Conservation (phyloP, 2,888 invertebrate species). For the Apocheima hispidaria region DNA sequence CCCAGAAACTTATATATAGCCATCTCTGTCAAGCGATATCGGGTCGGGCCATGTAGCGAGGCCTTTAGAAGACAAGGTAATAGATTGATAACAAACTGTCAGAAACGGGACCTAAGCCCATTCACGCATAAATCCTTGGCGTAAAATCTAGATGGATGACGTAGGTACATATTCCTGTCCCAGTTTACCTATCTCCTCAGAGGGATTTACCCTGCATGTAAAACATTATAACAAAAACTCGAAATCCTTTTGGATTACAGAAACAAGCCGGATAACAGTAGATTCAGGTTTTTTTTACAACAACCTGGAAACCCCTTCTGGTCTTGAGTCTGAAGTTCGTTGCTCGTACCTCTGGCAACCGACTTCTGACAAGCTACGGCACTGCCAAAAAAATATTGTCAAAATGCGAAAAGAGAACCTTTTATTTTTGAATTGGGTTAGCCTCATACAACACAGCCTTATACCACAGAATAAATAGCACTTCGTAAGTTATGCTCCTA, state of each 20-base stretch:
- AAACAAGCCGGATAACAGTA: no score
- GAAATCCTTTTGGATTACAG: no score
- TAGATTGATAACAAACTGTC: slow-evolving; percentile 8
- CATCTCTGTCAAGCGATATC: no score
- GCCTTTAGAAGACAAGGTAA: not conserved
- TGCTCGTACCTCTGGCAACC: no score
- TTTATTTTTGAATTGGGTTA: not conserved
- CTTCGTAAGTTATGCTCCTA: slow-evolving; percentile 1
- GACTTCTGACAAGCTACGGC: no score
- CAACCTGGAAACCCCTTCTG: no score
- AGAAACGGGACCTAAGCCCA: slow-evolving; percentile 1
- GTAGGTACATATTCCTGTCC: not conserved
- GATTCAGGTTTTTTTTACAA: no score
- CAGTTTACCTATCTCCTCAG: not conserved
- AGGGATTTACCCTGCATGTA: not conserved
- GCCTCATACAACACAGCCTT: not conserved
- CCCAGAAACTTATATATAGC: no score
- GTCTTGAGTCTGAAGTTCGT: no score
- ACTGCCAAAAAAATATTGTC: no score
- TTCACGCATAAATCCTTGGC: slow-evolving; percentile 1
- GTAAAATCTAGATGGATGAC: slow-evolving; percentile 7
- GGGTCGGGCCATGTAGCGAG: no score
- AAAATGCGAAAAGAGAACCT: no score
- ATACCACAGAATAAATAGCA: not conserved
- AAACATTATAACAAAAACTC: not conserved